Conservation (phyloP, 1,140 invertebrate species). For the Trichonephila clavata region DNA sequence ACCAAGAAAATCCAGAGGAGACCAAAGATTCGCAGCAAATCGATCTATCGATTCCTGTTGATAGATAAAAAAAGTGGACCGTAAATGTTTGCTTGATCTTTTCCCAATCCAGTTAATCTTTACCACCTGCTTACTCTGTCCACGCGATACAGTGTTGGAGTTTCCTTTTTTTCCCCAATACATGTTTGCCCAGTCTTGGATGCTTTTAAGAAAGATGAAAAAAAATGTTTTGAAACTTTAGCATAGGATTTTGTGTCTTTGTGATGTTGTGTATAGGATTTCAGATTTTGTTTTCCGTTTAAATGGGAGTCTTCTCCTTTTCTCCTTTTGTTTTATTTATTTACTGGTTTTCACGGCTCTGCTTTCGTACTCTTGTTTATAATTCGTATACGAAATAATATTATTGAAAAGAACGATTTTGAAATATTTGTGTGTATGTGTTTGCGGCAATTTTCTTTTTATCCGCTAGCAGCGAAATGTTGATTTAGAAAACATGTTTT, state of each 20-base stretch:
- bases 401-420: too few relatives aligned
- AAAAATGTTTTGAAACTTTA: background rate
- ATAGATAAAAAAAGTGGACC: background rate
- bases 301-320: background rate
- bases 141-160: background rate
- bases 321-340: background rate
- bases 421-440: too few relatives aligned
- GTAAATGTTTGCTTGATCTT: slow-evolving; percentile 32
- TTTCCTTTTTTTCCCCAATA: background rate
- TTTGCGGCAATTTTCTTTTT: too few relatives aligned
- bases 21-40: background rate
- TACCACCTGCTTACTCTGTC: background rate
- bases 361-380: too few relatives aligned
- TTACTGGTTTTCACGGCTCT: too few relatives aligned
- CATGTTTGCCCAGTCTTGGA: background rate
- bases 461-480: too few relatives aligned
- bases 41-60: slow-evolving; percentile 37
- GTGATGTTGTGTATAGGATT: background rate
- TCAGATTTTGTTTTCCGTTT: background rate
- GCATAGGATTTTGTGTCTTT: background rate
- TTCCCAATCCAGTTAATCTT: slow-evolving; percentile 32
- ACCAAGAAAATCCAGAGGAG: too few relatives aligned
- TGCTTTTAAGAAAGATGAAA: background rate
- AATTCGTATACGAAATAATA: too few relatives aligned
- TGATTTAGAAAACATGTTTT: too few relatives aligned